phyloP scores from a whole-genome alignment of 37 sponge, comb jelly and placozoan species.

The Bolinopsis microptera region DNA sequence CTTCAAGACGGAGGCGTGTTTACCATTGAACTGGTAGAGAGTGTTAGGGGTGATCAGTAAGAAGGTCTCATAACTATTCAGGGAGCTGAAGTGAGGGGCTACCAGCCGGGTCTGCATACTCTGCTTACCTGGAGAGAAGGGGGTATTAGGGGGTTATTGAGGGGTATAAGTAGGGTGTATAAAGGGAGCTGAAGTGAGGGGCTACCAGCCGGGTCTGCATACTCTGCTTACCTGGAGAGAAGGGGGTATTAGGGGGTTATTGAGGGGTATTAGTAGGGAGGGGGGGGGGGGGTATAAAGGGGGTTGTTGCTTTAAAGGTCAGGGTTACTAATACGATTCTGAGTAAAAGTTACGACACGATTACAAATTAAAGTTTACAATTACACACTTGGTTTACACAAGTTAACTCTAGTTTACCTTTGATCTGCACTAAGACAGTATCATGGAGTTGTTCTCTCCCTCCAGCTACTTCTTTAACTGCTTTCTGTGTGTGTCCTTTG shows the following conservation, averaged over 20 bases:
- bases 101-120: constrained; percentile 52
- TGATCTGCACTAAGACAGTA: constrained; percentile 13
- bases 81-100: constrained; percentile 52
- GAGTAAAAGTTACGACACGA: too few species aligned
- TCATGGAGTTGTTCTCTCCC: constrained; percentile 30
- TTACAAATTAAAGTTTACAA: too few species aligned
- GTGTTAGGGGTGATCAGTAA: not conserved
- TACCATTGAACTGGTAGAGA: constrained; percentile 54
- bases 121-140: constrained; percentile 1
- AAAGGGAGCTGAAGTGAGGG: constrained; percentile 48
- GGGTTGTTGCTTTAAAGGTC: not conserved
- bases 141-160: not conserved
- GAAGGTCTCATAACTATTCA: constrained; percentile 32
- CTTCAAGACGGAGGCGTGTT: constrained; percentile 1
- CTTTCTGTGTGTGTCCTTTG: constrained; percentile 54
- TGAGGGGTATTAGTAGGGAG: not conserved
- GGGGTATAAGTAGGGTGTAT: not conserved
- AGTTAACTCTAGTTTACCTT: not conserved
- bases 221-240: not conserved
- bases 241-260: not conserved
- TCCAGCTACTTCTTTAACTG: constrained; percentile 56
- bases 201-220: constrained; percentile 62
- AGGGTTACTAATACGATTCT: not conserved
- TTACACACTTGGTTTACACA: too few species aligned
- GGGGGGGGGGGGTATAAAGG: not conserved